Conservation (phyloP, 2,113 vertebrate genomes). For the Megaceryle maxima region DNA sequence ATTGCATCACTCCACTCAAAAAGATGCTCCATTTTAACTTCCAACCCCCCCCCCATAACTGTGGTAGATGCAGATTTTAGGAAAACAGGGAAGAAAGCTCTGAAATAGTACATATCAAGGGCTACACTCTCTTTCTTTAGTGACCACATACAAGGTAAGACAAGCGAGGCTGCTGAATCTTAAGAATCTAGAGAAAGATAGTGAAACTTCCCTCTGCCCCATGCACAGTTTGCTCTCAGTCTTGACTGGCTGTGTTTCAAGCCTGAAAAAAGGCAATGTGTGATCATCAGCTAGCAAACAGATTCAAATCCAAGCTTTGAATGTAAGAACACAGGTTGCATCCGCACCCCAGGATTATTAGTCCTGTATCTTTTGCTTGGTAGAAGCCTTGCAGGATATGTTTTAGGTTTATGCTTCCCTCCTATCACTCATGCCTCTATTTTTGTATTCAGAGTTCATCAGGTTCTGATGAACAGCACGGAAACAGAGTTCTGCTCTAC, state of each 20-base stretch:
- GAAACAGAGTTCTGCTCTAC: not conserved
- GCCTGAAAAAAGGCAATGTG: not conserved
- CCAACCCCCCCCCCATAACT: not conserved
- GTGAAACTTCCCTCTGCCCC: not conserved
- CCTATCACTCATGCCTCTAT: not conserved
- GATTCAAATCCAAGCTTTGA: not conserved
- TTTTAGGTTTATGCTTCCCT: not conserved
- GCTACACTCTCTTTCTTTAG: not conserved
- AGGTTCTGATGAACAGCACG: not conserved
- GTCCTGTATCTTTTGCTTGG: not conserved
- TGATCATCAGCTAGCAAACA: not conserved
- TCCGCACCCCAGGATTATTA: not conserved
- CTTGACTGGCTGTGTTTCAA: not conserved
- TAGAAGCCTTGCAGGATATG: not conserved
- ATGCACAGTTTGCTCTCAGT: not conserved
- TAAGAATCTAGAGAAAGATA: not conserved
- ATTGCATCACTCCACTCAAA: fast-evolving
- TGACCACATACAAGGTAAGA: not conserved
- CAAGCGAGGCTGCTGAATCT: not conserved
- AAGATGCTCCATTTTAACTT: not conserved
- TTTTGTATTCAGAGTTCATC: not conserved
- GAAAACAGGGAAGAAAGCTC: not conserved
- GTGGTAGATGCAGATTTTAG: not conserved
- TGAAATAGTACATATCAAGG: not conserved
- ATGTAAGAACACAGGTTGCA: not conserved